Base-by-base conservation (phyloP, 2,888 invertebrate genomes). In the Stenodema calcarata region DNA sequence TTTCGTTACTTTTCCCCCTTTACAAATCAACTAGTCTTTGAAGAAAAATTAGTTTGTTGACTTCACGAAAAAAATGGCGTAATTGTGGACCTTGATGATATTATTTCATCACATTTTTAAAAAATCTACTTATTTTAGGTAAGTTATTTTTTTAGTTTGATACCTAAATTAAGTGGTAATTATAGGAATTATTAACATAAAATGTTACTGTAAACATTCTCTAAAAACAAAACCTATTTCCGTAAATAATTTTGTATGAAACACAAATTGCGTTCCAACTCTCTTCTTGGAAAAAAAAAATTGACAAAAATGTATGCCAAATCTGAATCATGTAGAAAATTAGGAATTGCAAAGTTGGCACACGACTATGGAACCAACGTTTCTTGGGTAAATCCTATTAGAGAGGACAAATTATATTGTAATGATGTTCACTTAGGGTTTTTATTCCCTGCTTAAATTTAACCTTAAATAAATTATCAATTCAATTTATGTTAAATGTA, bases 91-190 rank as follows among this genome's bases (percentile, higher is more conserved):
- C 69, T 44, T 82, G 82, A 82, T 82, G 82, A 82, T 82, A 42
- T 41, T 69, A 35, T 82, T 69, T 82, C 82, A 82, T 82, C 82
- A 62, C 69, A 28, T 69, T 69, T 69, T 69, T 30, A 23, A 27
- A 44, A 82, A 82, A 69, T 62, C 41, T 54, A 69, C 82, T 82
- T 82, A 82, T 82, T 82, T 82, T 82, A 82, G 82, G 69, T 82
- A 47, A 82, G 82, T 82, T 82, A 82, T 82, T 82, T 82, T 82
- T 82, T 82, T 82, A 82, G 82, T 82, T 82, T 82, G 82, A 82
- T 82, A 82, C 82, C 82, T 82, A 82, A 69, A 82, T 41, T 82
- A 82, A 69, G 82, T 82, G 82, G 82, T 82, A 82, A 82, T 62
- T 69, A 41, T 69, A 69, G 44, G 44, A 44, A 35, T 69, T 82